Conservation (phyloP, 2,797 vertebrate species). For the Sebastiscus tertius region DNA sequence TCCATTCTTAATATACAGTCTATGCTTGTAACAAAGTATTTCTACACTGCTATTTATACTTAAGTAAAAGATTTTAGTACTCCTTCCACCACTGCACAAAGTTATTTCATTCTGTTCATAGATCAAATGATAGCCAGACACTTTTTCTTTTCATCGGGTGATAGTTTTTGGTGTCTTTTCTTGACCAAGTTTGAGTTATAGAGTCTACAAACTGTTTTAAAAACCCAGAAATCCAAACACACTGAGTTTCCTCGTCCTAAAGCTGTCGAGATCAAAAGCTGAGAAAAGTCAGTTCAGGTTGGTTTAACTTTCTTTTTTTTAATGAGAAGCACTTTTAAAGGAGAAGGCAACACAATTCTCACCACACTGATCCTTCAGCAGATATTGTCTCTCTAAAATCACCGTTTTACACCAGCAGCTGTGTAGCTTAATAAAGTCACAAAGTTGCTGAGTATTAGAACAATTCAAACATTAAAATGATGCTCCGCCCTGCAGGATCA, state of each 20-base stretch:
- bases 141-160: background rate
- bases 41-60: background rate
- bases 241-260: background rate
- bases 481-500: background rate
- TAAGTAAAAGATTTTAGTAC: background rate
- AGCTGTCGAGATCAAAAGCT: background rate
- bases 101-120: background rate
- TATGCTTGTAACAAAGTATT: too few relatives aligned
- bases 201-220: background rate
- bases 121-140: background rate
- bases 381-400: too few relatives aligned
- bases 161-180: background rate
- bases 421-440: too few relatives aligned
- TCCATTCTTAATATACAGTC: too few relatives aligned
- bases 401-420: too few relatives aligned
- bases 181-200: background rate
- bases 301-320: background rate
- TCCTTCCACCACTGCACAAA: background rate
- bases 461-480: background rate
- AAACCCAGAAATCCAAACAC: background rate
- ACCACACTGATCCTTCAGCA: too few relatives aligned
- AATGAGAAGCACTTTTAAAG: background rate
- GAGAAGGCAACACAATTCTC: background rate
- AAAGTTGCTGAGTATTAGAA: background rate
- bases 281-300: background rate